Conservation (phyloP, 1,140 invertebrate species). For the Aphis craccivora region DNA sequence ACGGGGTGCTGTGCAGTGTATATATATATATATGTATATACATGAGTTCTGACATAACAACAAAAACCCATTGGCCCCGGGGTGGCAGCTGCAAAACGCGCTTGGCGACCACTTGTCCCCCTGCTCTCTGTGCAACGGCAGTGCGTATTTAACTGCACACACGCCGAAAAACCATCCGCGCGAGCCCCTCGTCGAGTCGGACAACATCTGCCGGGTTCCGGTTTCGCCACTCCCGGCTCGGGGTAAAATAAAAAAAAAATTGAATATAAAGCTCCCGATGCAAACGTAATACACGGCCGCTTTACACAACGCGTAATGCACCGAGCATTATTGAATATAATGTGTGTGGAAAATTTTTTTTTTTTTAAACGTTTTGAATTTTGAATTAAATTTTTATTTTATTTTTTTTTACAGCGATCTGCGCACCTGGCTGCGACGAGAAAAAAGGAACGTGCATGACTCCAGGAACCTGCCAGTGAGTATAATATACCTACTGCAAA, state of each 20-base stretch:
- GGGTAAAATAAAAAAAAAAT: conserved; percentile 10
- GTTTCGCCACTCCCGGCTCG: conserved; percentile 40
- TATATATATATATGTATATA: not conserved
- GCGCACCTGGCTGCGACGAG: conserved; percentile 87
- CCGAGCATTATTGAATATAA: not conserved
- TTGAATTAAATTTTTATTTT: conserved; percentile 66
- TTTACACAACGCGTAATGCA: not conserved
- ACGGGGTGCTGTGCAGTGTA: conserved; percentile 2
- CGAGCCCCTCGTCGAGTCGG: not conserved
- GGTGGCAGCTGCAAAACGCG: conserved; percentile 55
- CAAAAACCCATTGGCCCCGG: conserved; percentile 53
- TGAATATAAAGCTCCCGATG: not conserved
- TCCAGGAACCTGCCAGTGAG: conserved; percentile 96
- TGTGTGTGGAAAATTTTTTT: not conserved
- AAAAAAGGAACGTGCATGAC: conserved; percentile 88
- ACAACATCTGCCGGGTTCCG: conserved; percentile 55
- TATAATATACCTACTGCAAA: conserved; percentile 65
- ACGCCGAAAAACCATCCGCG: conserved; percentile 29
- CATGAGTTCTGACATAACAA: conserved; percentile 44
- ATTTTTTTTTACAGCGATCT: conserved; percentile 77
- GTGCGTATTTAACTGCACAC: not conserved
- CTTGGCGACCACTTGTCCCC: conserved; percentile 46
- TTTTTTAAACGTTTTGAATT: conserved; percentile 41
- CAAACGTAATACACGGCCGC: not conserved
- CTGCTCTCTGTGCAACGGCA: not conserved